Conservation (phyloP, 2,888 invertebrate genomes). For the Loripinus fragilis region DNA sequence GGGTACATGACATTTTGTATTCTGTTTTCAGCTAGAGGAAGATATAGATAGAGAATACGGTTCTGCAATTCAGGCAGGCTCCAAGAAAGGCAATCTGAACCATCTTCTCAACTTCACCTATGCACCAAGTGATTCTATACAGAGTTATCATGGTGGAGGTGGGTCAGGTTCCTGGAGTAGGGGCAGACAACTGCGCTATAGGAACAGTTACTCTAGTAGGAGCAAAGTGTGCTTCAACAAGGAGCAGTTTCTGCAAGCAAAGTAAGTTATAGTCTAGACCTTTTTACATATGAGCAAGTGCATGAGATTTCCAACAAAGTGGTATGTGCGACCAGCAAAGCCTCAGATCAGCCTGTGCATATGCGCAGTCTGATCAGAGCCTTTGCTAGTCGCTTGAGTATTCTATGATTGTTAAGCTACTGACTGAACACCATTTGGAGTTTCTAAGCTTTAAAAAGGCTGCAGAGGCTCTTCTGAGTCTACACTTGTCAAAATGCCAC, state of each 20-base stretch:
- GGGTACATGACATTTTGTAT: too few species aligned
- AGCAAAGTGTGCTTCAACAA: constrained; percentile 90
- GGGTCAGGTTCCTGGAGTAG: constrained; percentile 50
- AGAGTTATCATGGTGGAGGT: constrained; percentile 38
- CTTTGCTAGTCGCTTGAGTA: too few species aligned
- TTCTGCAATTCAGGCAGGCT: constrained; percentile 91
- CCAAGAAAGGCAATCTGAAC: constrained; percentile 91
- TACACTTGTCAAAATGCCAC: too few species aligned
- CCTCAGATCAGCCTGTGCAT: too few species aligned
- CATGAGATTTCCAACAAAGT: too few species aligned
- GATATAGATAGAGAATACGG: constrained; percentile 87
- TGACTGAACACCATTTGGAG: too few species aligned
- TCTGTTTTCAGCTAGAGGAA: constrained; percentile 70
- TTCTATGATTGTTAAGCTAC: too few species aligned
- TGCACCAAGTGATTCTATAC: constrained; percentile 84
- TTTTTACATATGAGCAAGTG: too few species aligned
- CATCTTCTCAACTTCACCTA: constrained; percentile 97
- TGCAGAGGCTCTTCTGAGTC: too few species aligned
- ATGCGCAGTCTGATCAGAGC: too few species aligned
- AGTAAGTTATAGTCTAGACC: constrained; percentile 90
- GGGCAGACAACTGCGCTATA: constrained; percentile 44
- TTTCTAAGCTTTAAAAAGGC: too few species aligned
- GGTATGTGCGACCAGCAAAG: too few species aligned
- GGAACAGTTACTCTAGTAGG: constrained; percentile 56
- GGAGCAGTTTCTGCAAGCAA: constrained; percentile 96